These are phyloP conservation scores for Esperia sulphurella DNA, from an alignment of 2,888 invertebrate genomes.

Conservation along the genomic window DNA sequence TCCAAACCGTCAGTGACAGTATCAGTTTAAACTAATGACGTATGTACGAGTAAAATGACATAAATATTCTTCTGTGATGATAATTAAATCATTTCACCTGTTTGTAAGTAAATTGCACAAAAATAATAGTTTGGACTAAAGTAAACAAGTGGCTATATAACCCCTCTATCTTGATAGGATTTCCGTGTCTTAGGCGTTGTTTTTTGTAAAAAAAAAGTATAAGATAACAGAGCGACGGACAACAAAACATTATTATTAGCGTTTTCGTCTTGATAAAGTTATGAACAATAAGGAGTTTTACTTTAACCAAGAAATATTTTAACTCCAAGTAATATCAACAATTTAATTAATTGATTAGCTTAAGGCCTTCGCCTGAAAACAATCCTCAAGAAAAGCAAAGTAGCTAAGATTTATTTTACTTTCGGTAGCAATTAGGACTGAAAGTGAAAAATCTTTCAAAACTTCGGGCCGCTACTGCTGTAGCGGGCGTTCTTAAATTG, in stretches of 20 bases:
- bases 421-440: conserved; percentile 71
- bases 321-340: conserved; percentile 41
- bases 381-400: conserved; percentile 62
- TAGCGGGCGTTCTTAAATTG: conserved; percentile 63
- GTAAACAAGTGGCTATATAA: too few species aligned
- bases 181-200: too few species aligned
- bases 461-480: conserved; percentile 40
- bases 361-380: conserved; percentile 44
- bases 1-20: too few species aligned
- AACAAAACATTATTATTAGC: neutral
- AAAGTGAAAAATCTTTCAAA: conserved; percentile 76
- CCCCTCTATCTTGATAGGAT: too few species aligned
- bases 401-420: conserved; percentile 73
- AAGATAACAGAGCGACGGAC: too few species aligned
- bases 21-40: too few species aligned
- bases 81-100: too few species aligned
- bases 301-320: conserved; percentile 6
- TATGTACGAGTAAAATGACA: too few species aligned
- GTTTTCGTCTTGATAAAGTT: neutral
- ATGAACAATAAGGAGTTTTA: neutral
- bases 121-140: too few species aligned
- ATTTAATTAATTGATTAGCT: conserved; percentile 72
- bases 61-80: too few species aligned
- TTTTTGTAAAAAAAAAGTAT: too few species aligned
- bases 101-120: too few species aligned